Base-by-base conservation (phyloP, 2,888 invertebrate species). In the Meandrusa payeni region DNA sequence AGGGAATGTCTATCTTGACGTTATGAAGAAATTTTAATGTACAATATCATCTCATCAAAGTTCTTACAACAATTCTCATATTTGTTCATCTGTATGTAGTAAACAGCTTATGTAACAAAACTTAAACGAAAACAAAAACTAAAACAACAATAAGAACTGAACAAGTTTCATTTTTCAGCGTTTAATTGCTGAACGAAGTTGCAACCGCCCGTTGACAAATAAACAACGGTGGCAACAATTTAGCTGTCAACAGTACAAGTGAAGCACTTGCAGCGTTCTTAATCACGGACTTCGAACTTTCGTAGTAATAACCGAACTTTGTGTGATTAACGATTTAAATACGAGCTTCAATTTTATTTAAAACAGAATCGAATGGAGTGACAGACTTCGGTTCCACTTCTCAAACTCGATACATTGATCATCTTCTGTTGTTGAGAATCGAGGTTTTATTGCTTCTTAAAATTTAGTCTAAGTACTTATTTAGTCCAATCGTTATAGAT, bases 221-320 rank as follows among this genome's bases (percentile, higher is more conserved):
- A 49, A 49, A 46, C 46, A 46, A 46, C 29, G 27, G n/a, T 53
- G 27, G 51, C 28, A 23, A 45, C 55, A 41, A 45, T 50, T 54
- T 37, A 44, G 31, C 31, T 42, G 50, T 42, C 39, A 31, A 29
- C 31, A 2, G 10, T 13, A n/a, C 29, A 23, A 28, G 31, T 24
- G 22, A 41, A 41, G 15, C 28, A 10, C 15, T 27, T 9, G 23
- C 13, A 28, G 22, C 32, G 22, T 41, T 41, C 41, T 36, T 41
- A 29, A 41, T 41, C 41, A 28, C 9, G 20, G 11, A 20, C 10
- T 32, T 32, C 20, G 23, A 15, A 22, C 20, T 11, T 1, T 7
- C 13, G 22, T 23, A 27, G 19, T 15, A 39, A 39, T 39, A 27
- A 27, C 22, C 22, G 22, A 28, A 41, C 20, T 41, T 34, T 10